A percentile compares a stretch with the other conserved stretches of the same genome.
Conservation (phyloP, 2,888 invertebrate genomes). For the Lasius fuliginosus region DNA sequence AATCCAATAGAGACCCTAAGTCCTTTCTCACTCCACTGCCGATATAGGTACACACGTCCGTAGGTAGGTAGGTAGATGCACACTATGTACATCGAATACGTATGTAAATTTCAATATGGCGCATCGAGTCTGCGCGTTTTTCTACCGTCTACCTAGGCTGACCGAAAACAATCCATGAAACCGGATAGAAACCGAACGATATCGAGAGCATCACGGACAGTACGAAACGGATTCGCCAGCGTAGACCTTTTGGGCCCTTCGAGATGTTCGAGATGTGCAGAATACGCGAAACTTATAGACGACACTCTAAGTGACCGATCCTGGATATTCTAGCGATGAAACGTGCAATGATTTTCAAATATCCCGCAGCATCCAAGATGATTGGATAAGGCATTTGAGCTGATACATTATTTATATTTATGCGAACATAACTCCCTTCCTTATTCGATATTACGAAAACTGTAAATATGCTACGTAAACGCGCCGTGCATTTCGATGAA, state of each 20-base stretch:
- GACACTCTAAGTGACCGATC: constrained; percentile 22
- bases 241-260: not conserved
- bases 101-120: constrained; percentile 79
- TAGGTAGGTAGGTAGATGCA: constrained; percentile 53
- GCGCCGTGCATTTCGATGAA: constrained; percentile 6
- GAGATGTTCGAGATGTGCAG: constrained; percentile 18
- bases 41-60: constrained; percentile 70
- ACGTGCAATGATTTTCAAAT: constrained; percentile 49
- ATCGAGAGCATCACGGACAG: not conserved
- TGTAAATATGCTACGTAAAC: constrained; percentile 33
- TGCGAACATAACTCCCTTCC: constrained; percentile 21
- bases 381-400: constrained; percentile 40
- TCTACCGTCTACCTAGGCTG: constrained; percentile 33
- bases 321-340: constrained; percentile 4
- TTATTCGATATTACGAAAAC: constrained; percentile 52
- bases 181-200: not conserved
- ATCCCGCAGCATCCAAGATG: constrained; percentile 28
- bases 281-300: constrained; percentile 42
- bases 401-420: constrained; percentile 55
- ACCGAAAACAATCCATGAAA: constrained; percentile 40
- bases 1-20: constrained; percentile 82
- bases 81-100: constrained; percentile 65
- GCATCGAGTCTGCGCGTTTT: constrained; percentile 61
- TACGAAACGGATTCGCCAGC: constrained; percentile 15
- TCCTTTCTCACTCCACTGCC: constrained; percentile 73